A percentile compares a stretch with the other conserved stretches of the same genome.
phyloP scores from a whole-genome alignment of 2,888 invertebrate genomes.

The Nectonema munidae region DNA sequence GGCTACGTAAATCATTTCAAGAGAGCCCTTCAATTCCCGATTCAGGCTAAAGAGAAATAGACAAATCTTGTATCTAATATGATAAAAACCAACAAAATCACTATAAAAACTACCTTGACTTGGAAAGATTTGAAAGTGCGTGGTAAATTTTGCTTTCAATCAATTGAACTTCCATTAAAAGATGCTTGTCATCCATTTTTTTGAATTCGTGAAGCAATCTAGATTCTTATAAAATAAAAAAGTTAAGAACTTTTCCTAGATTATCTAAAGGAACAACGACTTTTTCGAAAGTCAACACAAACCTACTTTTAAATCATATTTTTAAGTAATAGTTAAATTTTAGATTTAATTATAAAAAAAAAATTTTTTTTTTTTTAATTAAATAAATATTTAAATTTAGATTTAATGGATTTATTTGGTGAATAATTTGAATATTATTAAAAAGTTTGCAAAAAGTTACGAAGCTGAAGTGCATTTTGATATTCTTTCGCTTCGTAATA shows the following conservation, averaged over 20 bases:
- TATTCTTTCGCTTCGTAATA: constrained; percentile 30
- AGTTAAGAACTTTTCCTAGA: neutral
- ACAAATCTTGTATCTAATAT: too few relatives aligned
- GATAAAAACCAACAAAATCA: too few relatives aligned
- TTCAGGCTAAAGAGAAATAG: too few relatives aligned
- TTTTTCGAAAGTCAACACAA: neutral
- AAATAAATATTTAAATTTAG: neutral
- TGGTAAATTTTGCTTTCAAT: constrained; percentile 95
- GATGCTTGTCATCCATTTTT: constrained; percentile 90
- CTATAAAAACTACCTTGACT: constrained; percentile 31
- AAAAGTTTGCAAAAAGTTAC: constrained; percentile 19
- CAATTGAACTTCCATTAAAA: constrained; percentile 82
- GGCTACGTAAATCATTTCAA: too few relatives aligned
- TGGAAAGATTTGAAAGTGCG: constrained; percentile 73
- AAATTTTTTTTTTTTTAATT: neutral
- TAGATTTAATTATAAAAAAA: too few relatives aligned
- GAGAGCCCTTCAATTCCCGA: too few relatives aligned
- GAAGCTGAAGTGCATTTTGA: constrained; percentile 22
- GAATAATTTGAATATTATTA: constrained; percentile 6
- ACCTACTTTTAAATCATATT: constrained; percentile 2
- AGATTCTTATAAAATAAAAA: constrained; percentile 26
- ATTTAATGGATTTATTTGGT: neutral
- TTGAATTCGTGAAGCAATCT: constrained; percentile 68
- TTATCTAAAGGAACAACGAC: neutral
- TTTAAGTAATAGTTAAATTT: too few relatives aligned